Base-by-base conservation (phyloP, 2,113 vertebrate species). In the Prochilodus magdalenae region DNA sequence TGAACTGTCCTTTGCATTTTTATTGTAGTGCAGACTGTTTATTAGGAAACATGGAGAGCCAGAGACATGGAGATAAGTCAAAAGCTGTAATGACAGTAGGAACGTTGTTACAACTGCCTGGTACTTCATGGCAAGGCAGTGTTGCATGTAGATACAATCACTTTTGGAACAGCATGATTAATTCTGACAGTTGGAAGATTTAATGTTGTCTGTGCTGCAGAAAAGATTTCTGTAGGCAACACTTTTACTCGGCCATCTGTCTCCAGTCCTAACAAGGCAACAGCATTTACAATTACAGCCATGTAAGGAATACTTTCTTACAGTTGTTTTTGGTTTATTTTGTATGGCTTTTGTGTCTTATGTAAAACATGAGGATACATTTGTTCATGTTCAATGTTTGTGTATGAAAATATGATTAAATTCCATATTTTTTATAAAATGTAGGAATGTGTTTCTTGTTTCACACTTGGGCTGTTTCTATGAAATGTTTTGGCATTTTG, bases 281-380 rank as follows among this genome's bases (percentile, higher is more conserved):
- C 73, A 29, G 24, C 30, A 59, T 30, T 26, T 59, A 47, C 26
- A 60, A 5, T 26, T 59, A 47, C 12, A 60, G 7, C 33, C 51
- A 57, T 29, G n/a, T 10, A 40, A 53, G 20, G n/a, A n/a, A 18
- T 49, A 15, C 40, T 47, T 76, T 62, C 18, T 49, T 2, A 20
- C 4, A 0, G 1, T 36, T 40, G 36, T 14, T 18, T 67, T 26
- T 71, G 10, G 30, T 84, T 65, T 59, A 33, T 82, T 86, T 83
- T 81, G 18, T 75, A 69, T 82, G 40, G 40, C 40, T 44, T 44
- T 44, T 44, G 40, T 79, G 60, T 79, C 47, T 81, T 82, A 66
- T 84, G 83, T 57, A 86, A 83, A 86, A 84, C 44, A 84, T 81
- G 63, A 73, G 71, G 55, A 53, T 75, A 59, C n/a, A n/a, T n/a